Evolutionary conservation across 2,888 invertebrate genomes (phyloP).

Genomic region (Ophioninae sp.): DNA sequence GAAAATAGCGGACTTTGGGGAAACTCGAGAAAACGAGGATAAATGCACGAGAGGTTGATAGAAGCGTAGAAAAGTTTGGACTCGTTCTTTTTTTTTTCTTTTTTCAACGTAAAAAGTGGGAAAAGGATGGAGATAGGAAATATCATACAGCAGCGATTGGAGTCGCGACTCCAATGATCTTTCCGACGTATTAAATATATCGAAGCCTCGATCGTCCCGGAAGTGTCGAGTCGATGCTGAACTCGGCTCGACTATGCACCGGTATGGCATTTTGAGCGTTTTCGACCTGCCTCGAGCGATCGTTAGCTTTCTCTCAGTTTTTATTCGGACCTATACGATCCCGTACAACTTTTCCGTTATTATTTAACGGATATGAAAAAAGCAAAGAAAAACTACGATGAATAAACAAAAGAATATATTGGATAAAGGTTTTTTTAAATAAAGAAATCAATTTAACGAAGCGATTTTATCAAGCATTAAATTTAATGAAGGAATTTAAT

Average conservation of each 20-base stretch:
- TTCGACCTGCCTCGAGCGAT: background rate
- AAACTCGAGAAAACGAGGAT: conserved; percentile 18
- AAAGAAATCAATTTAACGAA: too few species aligned
- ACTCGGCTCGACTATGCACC: background rate
- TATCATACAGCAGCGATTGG: conserved; percentile 24
- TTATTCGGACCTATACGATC: background rate
- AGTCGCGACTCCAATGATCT: conserved; percentile 34
- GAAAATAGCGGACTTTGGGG: conserved; percentile 10
- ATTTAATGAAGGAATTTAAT: too few species aligned
- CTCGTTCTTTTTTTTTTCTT: background rate
- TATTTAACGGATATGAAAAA: background rate
- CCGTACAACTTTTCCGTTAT: background rate
- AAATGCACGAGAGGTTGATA: conserved; percentile 7
- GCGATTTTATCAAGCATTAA: too few species aligned
- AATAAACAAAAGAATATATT: background rate
- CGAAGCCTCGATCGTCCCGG: conserved; percentile 27
- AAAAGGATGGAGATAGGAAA: conserved; percentile 4
- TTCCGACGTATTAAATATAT: conserved; percentile 16
- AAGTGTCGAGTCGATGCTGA: conserved; percentile 18
- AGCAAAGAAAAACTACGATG: background rate
- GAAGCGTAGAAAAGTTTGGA: conserved; percentile 3
- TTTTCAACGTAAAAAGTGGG: background rate
- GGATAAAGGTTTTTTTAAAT: too few species aligned
- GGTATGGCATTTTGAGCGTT: conserved; percentile 9
- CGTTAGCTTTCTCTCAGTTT: background rate